These are phyloP conservation scores for Oostethus manadensis DNA, from an alignment of 2,113 vertebrate species.

Conservation along the genomic window DNA sequence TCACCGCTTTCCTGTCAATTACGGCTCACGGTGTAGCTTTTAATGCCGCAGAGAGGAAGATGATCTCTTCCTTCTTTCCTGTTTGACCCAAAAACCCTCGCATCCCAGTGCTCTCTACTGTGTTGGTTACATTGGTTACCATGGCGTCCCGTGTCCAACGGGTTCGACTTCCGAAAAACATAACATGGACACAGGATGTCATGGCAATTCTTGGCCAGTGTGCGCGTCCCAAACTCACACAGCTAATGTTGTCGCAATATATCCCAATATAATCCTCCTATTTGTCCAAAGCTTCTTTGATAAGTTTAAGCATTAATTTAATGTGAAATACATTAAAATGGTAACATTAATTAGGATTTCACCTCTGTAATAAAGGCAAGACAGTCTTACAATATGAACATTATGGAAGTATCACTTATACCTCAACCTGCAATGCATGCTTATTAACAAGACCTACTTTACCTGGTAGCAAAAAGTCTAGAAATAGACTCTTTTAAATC, in stretches of 20 bases:
- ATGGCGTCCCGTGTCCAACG: conserved; percentile 28
- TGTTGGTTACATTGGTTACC: conserved; percentile 41
- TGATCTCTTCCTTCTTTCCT: conserved; percentile 9
- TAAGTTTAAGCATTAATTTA: conserved; percentile 8
- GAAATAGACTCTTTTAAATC: conserved; percentile 22
- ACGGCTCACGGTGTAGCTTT: conserved; percentile 15
- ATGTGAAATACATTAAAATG: conserved; percentile 3
- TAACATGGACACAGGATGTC: conserved; percentile 36
- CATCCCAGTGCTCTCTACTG: conserved; percentile 21
- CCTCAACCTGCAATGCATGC: conserved; percentile 30
- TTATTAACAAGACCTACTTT: conserved; percentile 35
- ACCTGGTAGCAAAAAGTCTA: conserved; percentile 18
- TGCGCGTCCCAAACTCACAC: conserved; percentile 75
- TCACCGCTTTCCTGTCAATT: conserved; percentile 16
- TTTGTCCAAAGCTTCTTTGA: not conserved
- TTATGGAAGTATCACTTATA: conserved; percentile 29
- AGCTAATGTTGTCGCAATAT: conserved; percentile 54
- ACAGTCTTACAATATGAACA: conserved; percentile 9
- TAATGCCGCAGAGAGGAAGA: conserved; percentile 20
- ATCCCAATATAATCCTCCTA: conserved; percentile 31
- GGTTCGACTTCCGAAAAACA: conserved; percentile 61
- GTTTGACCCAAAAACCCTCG: conserved; percentile 11
- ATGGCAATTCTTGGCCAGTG: conserved; percentile 48
- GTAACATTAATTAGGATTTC: conserved; percentile 13
- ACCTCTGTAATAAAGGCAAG: conserved; percentile 25